Evolutionary conservation across 2,113 vertebrate genomes (phyloP), one percentile per base, ranked within the genome.

Genomic region (Larimichthys crocea): DNA sequence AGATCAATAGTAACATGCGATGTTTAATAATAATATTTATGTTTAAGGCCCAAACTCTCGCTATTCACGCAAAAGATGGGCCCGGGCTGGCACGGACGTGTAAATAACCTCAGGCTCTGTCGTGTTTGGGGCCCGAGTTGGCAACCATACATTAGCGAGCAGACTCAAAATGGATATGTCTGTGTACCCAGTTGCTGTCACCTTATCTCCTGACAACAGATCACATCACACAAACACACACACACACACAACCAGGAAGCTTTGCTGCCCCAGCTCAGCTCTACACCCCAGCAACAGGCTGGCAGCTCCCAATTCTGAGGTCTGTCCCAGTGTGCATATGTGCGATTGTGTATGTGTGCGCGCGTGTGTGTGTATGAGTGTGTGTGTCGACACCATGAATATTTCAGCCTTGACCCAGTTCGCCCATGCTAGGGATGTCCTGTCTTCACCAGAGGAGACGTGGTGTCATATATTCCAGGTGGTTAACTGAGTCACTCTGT

Each of bases 331-430:
- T 76, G 66, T 83, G 78, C 59, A 49, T 61, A 35, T 68, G 78
- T 80, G 75, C 59, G 52, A 42, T 24, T 56, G 24, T 46, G 35
- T 56, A 63, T 57, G 46, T 67, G 29, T 29, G 3, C 4, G 29
- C 2, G 29, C 4, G 29, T 4, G 29, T 2, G 35, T 9, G 35
- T 35, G 7, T 35, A 2, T 35, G 35, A 7, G 35, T 40, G 35
- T 66, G 71, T 74, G 72, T 76, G 71, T 65, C 83, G 70, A 64
- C 76, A 79, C 68, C 76, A 92, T 94, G 87, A 93, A 92, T 93
- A 93, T 92, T 94, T 94, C 66, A 92, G 90, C 85, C 82, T 81
- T 93, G 90, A 94, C 89, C 92, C 87, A 93, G 75, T 93, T 95
- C 90, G 82, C 70, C 74, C 63, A 73, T 89, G 76, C 79, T 31